Evolutionary conservation across 2,797 vertebrate genomes (phyloP).

Genomic region (Liasis olivaceus): DNA sequence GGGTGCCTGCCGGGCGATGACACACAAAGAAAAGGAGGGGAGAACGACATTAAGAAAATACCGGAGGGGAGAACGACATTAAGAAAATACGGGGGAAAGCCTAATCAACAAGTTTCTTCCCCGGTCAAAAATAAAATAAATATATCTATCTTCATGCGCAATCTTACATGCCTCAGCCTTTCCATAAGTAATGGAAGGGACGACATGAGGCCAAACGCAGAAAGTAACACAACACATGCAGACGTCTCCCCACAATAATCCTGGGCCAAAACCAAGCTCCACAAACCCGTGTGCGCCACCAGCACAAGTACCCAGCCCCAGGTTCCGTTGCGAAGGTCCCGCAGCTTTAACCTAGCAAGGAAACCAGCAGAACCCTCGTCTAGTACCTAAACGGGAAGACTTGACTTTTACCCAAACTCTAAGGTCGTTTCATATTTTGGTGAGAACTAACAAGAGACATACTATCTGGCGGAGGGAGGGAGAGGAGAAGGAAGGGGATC

Average conservation of each 20-base stretch:
- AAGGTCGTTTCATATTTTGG: conserved; percentile 53
- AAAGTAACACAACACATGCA: neutral
- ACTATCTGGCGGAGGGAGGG: neutral
- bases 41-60: conserved; percentile 55
- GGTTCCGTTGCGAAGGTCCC: conserved; percentile 37
- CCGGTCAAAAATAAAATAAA: conserved; percentile 17
- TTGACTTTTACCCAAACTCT: conserved; percentile 47
- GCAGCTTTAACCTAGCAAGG: conserved; percentile 44
- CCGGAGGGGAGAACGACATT: conserved; percentile 37
- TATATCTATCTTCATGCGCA: neutral
- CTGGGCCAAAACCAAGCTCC: conserved; percentile 47
- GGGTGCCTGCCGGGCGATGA: conserved; percentile 92
- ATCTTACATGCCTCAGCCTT: neutral
- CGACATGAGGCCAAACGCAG: neutral
- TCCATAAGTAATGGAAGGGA: neutral
- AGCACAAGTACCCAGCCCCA: conserved; percentile 16
- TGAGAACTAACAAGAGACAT: conserved; percentile 46
- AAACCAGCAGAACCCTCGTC: conserved; percentile 39
- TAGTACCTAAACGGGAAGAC: conserved; percentile 52
- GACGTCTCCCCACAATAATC: neutral
- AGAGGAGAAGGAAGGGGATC: neutral
- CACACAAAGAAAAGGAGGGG: conserved; percentile 67
- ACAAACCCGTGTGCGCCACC: neutral
- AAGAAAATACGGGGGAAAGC: conserved; percentile 66
- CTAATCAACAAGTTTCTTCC: conserved; percentile 74